Evolutionary conservation across 2,888 invertebrate genomes (phyloP), one percentile per base, ranked within the genome.

Genomic region (Schizotus pectinicornis): DNA sequence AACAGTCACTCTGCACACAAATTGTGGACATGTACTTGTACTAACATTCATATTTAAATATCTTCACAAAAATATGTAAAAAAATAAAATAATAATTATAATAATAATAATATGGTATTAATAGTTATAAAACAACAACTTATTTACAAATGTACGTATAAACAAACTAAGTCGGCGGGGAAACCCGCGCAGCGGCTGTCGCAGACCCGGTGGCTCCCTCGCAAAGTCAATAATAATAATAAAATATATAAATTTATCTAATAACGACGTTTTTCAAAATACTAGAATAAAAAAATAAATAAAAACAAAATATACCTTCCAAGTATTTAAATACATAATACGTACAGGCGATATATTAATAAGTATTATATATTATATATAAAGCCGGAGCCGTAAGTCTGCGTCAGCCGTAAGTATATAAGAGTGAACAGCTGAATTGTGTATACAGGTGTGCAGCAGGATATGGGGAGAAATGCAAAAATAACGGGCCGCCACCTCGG

Each of bases 1-100:
- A 79, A 78, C 77, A 79, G 78, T 79, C 79, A 79, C 77, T 75
- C 78, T 73, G 75, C 77, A 76, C 78, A 76, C 78, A 76, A n/a
- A 74, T 72, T 67, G 75, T 75, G 74, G 74, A 77, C 75, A 77
- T 77, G 74, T 74, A 76, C 76, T 78, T 78, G 80, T 80, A 80
- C 79, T 80, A 80, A 80, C 79, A 79, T 80, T 78, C 75, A 79
- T 79, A 78, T 71, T 79, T 79, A 80, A 80, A 80, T 79, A 80
- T 80, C 79, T 80, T 74, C 79, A 79, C 79, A 80, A 80, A 80
- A 80, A 80, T 79, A 80, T 78, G 79, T 80, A 80, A 80, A 80
- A 80, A 80, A 80, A 80, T 80, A 80, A 80, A 80, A 80, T 80
- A 80, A 79, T 80, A 78, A 79, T 77, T 76, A 77, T 75, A 74